Conservation (phyloP, 1,140 invertebrate species). For the Cyclargus thomasi region DNA sequence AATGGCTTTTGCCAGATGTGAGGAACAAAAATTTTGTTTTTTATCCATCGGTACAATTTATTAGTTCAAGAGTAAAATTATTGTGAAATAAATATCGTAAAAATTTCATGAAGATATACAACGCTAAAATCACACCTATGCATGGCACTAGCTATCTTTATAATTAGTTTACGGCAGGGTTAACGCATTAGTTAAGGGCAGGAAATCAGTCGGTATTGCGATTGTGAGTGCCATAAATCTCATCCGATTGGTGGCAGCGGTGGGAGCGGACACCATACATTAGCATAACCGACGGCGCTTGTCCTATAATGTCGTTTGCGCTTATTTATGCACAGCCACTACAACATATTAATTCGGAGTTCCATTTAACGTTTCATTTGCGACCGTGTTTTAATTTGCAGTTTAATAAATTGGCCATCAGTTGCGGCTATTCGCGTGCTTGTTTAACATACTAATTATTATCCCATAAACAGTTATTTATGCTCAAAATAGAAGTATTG, state of each 20-base stretch:
- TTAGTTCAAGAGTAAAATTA: background rate
- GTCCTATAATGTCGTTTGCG: conserved; percentile 35
- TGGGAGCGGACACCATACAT: conserved; percentile 37
- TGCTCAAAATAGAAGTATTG: too few species aligned
- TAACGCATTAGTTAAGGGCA: conserved; percentile 23
- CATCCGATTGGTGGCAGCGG: conserved; percentile 20
- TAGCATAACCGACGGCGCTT: conserved; percentile 48
- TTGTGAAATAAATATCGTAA: too few species aligned
- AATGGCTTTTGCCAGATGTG: background rate
- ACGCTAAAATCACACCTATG: too few species aligned
- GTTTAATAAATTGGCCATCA: background rate
- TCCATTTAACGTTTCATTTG: conserved; percentile 13
- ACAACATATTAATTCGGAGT: conserved; percentile 31
- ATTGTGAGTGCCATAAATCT: conserved; percentile 27
- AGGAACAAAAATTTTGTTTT: background rate
- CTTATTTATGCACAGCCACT: conserved; percentile 35
- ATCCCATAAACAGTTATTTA: background rate
- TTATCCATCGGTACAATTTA: background rate
- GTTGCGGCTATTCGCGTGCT: background rate
- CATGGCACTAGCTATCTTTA: background rate
- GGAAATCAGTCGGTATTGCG: conserved; percentile 22
- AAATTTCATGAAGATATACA: too few species aligned
- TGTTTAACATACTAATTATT: background rate
- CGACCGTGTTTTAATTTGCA: conserved; percentile 6
- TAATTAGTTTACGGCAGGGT: background rate